Evolutionary conservation across 2,888 invertebrate species (phyloP).

Genomic region (Drosophila vallismaia): DNA sequence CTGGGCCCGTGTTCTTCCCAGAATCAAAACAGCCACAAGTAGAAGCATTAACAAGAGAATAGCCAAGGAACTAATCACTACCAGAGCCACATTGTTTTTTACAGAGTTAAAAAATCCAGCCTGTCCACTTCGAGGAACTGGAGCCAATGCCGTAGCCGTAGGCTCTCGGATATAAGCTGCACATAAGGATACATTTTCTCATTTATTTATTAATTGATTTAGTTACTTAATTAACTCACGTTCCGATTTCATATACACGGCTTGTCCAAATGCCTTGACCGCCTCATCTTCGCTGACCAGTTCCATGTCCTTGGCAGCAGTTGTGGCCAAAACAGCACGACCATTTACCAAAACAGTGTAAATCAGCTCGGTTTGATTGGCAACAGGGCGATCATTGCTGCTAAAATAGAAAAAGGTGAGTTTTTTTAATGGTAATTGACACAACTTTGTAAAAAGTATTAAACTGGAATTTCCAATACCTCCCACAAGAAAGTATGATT

Average conservation of each 20-base stretch:
- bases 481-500: background rate
- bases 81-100: constrained; percentile 81
- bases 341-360: constrained; percentile 93
- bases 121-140: constrained; percentile 79
- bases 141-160: constrained; percentile 83
- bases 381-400: constrained; percentile 81
- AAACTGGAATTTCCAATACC: too few relatives aligned
- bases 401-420: background rate
- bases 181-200: background rate
- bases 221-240: constrained; percentile 86
- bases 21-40: constrained; percentile 80
- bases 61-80: constrained; percentile 80
- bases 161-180: constrained; percentile 83
- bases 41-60: constrained; percentile 81
- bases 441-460: too few relatives aligned
- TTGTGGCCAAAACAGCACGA: constrained; percentile 90
- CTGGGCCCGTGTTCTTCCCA: constrained; percentile 78
- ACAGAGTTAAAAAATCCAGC: constrained; percentile 80
- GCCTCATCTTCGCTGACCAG: constrained; percentile 92
- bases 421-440: too few relatives aligned
- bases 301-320: constrained; percentile 93
- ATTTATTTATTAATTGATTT: background rate
- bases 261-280: constrained; percentile 89
- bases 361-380: constrained; percentile 87
- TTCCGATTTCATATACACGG: constrained; percentile 92